Evolutionary conservation across 2,113 vertebrate species (phyloP).

Genomic region (Ia io): DNA sequence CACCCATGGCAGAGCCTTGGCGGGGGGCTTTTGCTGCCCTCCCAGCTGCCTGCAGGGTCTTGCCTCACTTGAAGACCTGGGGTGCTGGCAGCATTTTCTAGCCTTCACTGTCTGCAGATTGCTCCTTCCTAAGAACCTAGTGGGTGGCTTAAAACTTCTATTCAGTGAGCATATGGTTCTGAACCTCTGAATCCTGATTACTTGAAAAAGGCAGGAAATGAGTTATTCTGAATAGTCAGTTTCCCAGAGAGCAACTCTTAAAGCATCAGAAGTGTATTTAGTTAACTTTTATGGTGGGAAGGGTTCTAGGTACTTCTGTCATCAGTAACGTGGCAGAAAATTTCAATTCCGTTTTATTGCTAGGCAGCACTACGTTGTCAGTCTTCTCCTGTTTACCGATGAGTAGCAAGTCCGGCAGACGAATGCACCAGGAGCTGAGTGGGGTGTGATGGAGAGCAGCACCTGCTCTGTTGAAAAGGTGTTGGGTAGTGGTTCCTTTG

Average conservation of each 20-base stretch:
- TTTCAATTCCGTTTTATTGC: neutral
- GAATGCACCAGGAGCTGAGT: neutral
- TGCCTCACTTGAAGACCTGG: neutral
- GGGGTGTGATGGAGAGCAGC: neutral
- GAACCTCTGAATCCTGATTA: neutral
- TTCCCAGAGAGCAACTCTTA: neutral
- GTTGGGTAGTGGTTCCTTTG: neutral
- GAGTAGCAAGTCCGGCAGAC: too few relatives aligned
- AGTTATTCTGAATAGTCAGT: neutral
- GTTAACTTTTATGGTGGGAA: neutral
- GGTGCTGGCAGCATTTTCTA: neutral
- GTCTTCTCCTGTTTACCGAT: too few relatives aligned
- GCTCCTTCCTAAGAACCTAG: neutral
- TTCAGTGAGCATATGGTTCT: neutral
- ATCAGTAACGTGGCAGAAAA: neutral
- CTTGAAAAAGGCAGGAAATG: neutral
- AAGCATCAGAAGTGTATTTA: neutral
- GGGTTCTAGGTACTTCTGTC: neutral
- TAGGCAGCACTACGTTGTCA: neutral
- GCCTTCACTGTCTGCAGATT: neutral
- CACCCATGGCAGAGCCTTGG: accelerated
- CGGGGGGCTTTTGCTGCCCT: neutral
- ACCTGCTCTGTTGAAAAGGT: neutral
- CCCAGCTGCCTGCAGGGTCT: accelerated
- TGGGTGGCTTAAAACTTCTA: neutral